Evolutionary conservation across 2,113 vertebrate genomes (phyloP).

Genomic region (Vimba vimba): DNA sequence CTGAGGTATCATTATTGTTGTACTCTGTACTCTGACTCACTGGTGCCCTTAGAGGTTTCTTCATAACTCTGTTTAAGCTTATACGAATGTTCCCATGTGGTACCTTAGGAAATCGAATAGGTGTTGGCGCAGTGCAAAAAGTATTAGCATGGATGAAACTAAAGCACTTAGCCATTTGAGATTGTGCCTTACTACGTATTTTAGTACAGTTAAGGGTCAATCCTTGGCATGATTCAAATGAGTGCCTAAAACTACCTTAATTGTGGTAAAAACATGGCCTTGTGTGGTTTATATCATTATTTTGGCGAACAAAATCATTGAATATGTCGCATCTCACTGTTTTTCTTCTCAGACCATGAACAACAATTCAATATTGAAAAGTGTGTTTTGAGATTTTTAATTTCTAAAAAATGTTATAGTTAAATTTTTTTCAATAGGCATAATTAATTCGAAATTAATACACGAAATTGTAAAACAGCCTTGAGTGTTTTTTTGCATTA

Average conservation of each 20-base stretch:
- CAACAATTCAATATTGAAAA: neutral
- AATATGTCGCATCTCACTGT: neutral
- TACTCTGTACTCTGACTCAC: neutral
- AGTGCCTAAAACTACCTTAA: neutral
- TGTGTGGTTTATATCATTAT: neutral
- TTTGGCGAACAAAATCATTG: neutral
- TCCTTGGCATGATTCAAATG: neutral
- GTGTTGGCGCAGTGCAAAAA: neutral
- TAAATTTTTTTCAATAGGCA: no score
- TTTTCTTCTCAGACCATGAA: neutral
- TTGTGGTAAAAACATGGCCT: neutral
- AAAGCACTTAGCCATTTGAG: neutral
- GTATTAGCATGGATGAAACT: neutral
- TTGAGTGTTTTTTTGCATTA: neutral
- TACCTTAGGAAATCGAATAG: neutral
- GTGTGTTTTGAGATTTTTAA: neutral
- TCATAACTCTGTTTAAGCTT: neutral
- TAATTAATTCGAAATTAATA: neutral
- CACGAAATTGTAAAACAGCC: neutral
- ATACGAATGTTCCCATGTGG: neutral
- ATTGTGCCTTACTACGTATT: neutral
- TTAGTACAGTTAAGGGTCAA: neutral
- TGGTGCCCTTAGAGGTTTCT: slow-evolving; percentile 8
- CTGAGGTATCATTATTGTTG: slow-evolving; percentile 41
- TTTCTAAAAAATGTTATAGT: neutral